phyloP scores from a whole-genome alignment of 2,797 vertebrate species.

The Ciconia nigra region DNA sequence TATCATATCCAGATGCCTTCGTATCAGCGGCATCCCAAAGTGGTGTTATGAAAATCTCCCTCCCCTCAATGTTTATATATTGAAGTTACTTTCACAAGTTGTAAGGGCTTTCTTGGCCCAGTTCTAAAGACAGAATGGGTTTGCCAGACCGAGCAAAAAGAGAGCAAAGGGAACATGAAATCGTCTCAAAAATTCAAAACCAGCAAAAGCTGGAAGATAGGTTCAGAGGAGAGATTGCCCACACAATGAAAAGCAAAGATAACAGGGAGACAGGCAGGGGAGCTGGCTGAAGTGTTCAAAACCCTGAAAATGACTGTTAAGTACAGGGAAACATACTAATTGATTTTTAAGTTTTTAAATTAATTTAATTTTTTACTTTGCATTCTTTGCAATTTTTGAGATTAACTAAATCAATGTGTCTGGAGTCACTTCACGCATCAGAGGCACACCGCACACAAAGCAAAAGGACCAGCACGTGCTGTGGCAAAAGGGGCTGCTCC shows the following conservation, averaged over 20 bases:
- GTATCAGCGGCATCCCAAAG: background rate
- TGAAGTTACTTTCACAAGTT: background rate
- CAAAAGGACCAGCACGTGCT: background rate
- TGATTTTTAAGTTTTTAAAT: background rate
- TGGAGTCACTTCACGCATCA: background rate
- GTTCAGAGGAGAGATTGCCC: background rate
- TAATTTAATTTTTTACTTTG: background rate
- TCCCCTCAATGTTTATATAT: background rate
- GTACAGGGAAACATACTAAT: background rate
- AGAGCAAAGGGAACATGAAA: background rate
- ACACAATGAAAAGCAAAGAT: background rate
- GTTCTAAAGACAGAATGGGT: background rate
- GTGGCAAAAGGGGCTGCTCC: background rate
- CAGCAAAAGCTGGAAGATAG: background rate
- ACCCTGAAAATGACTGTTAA: too few species aligned
- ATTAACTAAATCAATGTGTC: background rate
- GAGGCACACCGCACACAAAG: background rate
- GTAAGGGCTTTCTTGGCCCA: background rate
- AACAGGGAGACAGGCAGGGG: background rate
- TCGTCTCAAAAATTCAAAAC: background rate
- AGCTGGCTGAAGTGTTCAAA: background rate
- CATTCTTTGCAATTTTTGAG: background rate
- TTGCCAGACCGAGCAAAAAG: background rate
- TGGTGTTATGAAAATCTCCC: background rate
- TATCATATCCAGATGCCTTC: background rate